Evolutionary conservation across 2,113 vertebrate genomes (phyloP), one percentile per base, ranked within the genome.

Genomic region (Rhinoderma darwinii): DNA sequence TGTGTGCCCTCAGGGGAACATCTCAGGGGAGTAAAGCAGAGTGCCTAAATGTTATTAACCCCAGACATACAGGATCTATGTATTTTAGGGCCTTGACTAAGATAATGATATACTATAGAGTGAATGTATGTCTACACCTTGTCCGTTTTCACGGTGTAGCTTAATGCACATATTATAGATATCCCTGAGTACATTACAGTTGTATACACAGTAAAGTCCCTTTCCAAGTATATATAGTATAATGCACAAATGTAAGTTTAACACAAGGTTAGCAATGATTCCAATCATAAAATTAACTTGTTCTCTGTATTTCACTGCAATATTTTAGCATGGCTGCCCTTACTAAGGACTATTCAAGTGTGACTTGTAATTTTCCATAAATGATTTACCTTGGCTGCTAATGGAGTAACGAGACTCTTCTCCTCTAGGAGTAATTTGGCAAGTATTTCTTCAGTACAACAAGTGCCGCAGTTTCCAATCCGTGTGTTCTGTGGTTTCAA

Each of bases 341-440:
- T 43, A 12, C 22, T 25, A n/a, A 74, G 43, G 8, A 43, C 39
- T 43, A 47, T 77, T 11, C 43, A n/a, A 76, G 39, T 14, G 27
- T n/a, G 41, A 74, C 37, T 22, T 43, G 25, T 43, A 74, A 74
- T 14, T 43, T 74, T 74, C 39, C 72, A 44, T 74, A 74, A 43
- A 74, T 74, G 72, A 74, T 74, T 68, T 68, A 70, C 32, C 35
- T 37, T 47, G 73, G 10, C 39, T 75, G 22, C 25, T 75, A 75
- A 75, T 75, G 72, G 72, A 75, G 44, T n/a, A 43, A 75, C 44
- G 37, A 75, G 35, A 14, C 72, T 75, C 25, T 44, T 75, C 73
- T 75, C 39, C 41, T 75, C 72, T 4, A 75, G 22, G 73, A 44
- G 41, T 75, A 47, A 75, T 47, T 75, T n/a, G 41, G 73, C 43